phyloP scores from a whole-genome alignment of 2,113 vertebrate genomes.

The Pluvianellus socialis region DNA sequence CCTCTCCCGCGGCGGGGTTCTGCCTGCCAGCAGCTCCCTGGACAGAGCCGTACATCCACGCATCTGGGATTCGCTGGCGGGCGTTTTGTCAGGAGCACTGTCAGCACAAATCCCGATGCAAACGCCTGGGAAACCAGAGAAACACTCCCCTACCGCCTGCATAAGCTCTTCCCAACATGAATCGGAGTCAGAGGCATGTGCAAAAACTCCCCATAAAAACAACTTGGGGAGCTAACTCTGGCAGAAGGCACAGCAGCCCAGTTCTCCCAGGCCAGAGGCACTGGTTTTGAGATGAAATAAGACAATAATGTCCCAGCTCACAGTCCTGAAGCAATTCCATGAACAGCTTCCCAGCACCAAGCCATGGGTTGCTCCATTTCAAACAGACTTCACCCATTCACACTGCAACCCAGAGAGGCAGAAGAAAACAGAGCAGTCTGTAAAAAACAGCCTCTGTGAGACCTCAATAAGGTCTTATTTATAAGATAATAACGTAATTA shows the following conservation, averaged over 20 bases:
- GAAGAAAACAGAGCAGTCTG: not conserved
- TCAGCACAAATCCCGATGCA: not conserved
- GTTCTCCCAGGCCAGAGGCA: not conserved
- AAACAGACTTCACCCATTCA: rapidly evolving
- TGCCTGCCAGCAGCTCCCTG: not conserved
- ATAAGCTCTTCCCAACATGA: not conserved
- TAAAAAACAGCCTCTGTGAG: not conserved
- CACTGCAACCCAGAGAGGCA: not conserved
- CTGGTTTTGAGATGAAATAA: not conserved
- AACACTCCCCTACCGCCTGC: not conserved
- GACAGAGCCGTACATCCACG: not conserved
- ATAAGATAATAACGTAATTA: not conserved
- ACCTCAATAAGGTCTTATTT: rapidly evolving
- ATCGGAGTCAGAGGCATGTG: not conserved
- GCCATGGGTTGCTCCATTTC: not conserved
- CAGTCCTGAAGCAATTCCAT: not conserved
- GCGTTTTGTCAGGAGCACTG: not conserved
- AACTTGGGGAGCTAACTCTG: not conserved
- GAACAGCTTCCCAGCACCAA: not conserved
- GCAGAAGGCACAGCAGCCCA: not conserved
- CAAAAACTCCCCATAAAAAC: not conserved
- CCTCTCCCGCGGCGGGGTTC: not conserved
- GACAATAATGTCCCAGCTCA: not conserved
- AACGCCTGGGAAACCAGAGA: not conserved
- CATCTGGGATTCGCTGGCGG: not conserved